phyloP scores from a whole-genome alignment of 2,797 vertebrate genomes.

The Smutsia temminckii region DNA sequence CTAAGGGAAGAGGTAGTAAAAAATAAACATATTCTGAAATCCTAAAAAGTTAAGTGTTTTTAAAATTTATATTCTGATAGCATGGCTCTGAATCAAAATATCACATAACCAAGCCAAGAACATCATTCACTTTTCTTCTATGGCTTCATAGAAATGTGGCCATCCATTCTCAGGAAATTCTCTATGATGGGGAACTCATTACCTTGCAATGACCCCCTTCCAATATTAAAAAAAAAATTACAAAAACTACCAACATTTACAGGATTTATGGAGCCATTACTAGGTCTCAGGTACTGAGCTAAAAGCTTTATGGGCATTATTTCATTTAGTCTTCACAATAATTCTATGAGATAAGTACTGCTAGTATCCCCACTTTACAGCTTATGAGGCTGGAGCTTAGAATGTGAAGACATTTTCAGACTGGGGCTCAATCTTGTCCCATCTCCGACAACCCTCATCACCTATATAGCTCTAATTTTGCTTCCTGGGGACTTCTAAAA shows the following conservation, averaged over 20 bases:
- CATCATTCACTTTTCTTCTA: slow-evolving; percentile 12
- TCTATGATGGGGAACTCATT: slow-evolving; percentile 45
- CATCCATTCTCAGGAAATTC: slow-evolving; percentile 44
- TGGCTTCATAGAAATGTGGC: not conserved
- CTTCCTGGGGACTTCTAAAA: not conserved
- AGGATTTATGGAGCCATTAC: slow-evolving; percentile 63
- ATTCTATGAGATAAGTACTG: slow-evolving; percentile 48
- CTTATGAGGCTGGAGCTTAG: slow-evolving; percentile 31
- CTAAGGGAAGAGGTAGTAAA: not conserved
- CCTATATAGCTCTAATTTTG: not conserved
- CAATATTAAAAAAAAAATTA: slow-evolving; percentile 68
- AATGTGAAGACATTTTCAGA: slow-evolving; percentile 23
- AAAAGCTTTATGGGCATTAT: slow-evolving; percentile 67
- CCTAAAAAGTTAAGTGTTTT: not conserved
- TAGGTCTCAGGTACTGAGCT: slow-evolving; percentile 57
- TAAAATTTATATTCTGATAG: not conserved
- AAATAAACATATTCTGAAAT: not conserved
- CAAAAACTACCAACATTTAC: slow-evolving; percentile 60
- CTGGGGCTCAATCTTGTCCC: not conserved
- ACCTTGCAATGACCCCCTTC: slow-evolving; percentile 61
- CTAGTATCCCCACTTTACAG: slow-evolving; percentile 43
- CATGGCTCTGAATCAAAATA: slow-evolving; percentile 40
- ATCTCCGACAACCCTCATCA: not conserved
- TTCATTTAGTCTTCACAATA: slow-evolving; percentile 70
- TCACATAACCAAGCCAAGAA: not conserved